phyloP scores from a whole-genome alignment of 2,113 vertebrate species.

The Podilymbus podiceps region DNA sequence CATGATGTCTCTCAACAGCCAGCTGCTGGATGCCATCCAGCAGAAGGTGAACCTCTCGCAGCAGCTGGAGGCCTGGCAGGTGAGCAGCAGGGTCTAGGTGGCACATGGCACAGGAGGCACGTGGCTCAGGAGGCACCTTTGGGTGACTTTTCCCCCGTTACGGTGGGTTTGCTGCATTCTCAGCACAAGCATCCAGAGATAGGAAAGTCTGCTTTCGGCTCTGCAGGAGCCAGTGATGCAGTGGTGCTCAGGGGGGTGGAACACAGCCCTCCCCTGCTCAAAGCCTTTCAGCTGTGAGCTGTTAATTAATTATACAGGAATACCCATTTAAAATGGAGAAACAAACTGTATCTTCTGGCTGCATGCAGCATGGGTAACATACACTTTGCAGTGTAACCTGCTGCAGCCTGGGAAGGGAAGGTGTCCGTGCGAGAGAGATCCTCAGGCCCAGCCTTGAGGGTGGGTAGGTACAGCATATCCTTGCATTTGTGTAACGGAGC shows the following conservation, averaged over 20 bases:
- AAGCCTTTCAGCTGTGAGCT: neutral
- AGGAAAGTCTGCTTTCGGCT: neutral
- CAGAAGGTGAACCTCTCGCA: constrained; percentile 98
- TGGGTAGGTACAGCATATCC: fast-evolving
- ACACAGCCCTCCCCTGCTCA: neutral
- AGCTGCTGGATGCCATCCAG: constrained; percentile 96
- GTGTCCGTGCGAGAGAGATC: neutral
- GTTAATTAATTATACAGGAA: neutral
- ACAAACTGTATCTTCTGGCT: neutral
- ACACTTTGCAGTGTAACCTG: neutral
- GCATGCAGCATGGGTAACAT: neutral
- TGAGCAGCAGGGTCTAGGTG: constrained; percentile 51
- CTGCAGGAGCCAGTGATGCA: neutral
- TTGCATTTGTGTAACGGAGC: neutral
- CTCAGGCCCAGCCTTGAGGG: neutral
- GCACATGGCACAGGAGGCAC: neutral
- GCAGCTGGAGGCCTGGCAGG: constrained; percentile 99
- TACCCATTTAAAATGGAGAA: neutral
- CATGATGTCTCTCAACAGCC: constrained; percentile 97
- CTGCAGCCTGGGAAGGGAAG: neutral
- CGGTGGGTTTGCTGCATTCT: neutral
- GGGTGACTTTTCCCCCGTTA: neutral
- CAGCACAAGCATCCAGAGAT: neutral
- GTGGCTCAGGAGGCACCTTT: neutral
- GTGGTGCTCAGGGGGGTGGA: neutral